A percentile compares a stretch with the other conserved stretches of the same genome.
Conservation (phyloP, 2,113 vertebrate species). For the Ovis aries region DNA sequence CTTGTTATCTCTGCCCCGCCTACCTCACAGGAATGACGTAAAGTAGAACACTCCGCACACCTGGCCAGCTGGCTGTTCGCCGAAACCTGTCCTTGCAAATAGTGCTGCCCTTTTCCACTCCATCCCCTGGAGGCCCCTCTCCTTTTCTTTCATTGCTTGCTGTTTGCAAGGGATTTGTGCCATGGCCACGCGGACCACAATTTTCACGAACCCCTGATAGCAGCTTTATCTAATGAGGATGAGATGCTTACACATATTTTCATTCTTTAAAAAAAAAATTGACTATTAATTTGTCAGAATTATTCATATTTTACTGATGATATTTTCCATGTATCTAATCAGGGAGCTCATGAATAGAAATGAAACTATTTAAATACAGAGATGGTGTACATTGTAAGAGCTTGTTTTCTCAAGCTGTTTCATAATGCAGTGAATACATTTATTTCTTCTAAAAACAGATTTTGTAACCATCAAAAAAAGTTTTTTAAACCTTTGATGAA, state of each 20-base stretch:
- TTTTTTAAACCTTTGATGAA: slow-evolving; percentile 78
- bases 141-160: neutral
- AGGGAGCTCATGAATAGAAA: slow-evolving; percentile 86
- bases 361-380: slow-evolving; percentile 85
- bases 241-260: slow-evolving; percentile 77
- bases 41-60: neutral
- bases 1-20: neutral
- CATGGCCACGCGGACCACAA: rapidly evolving
- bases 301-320: slow-evolving; percentile 85
- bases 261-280: slow-evolving; percentile 75
- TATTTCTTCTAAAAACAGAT: slow-evolving; percentile 78
- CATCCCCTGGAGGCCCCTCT: neutral
- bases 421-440: slow-evolving; percentile 84
- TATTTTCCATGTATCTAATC: slow-evolving; percentile 84
- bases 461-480: slow-evolving; percentile 69
- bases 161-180: neutral
- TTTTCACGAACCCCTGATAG: neutral
- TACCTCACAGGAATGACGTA: neutral
- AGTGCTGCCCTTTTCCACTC: neutral
- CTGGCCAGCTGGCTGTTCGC: neutral
- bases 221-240: slow-evolving; percentile 66
- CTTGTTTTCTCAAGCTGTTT: slow-evolving; percentile 84
- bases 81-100: neutral
- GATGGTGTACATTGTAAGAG: slow-evolving; percentile 81
- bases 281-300: slow-evolving; percentile 85